Conservation (phyloP, 2,888 invertebrate species). For the Tineola bisselliella region DNA sequence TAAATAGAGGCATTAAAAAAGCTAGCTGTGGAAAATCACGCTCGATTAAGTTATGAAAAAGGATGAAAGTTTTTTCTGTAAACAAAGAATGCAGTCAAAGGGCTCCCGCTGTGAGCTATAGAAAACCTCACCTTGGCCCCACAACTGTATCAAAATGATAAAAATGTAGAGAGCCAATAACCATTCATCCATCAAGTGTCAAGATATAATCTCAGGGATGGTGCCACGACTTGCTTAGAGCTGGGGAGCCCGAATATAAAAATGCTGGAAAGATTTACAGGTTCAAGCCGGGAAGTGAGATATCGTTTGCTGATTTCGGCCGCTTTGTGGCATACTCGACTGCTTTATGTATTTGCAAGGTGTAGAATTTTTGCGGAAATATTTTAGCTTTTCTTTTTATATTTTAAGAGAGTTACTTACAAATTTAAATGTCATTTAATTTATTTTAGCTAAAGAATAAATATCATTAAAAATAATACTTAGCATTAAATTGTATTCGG, state of each 20-base stretch:
- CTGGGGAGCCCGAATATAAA: slow-evolving; percentile 58
- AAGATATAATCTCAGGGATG: slow-evolving; percentile 73
- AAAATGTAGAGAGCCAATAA: slow-evolving; percentile 78
- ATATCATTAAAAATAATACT: too few species aligned
- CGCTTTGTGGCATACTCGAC: slow-evolving; percentile 37
- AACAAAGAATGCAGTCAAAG: neutral
- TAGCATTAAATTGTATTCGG: neutral
- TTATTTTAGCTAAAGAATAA: too few species aligned
- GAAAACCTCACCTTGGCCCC: slow-evolving; percentile 41
- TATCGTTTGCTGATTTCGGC: slow-evolving; percentile 53
- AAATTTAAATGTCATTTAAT: too few species aligned
- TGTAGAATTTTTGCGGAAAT: neutral
- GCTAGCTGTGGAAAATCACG: neutral
- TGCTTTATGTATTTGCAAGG: slow-evolving; percentile 18
- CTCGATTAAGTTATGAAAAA: neutral
- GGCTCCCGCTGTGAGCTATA: slow-evolving; percentile 26
- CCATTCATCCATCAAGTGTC: slow-evolving; percentile 83
- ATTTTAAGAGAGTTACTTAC: too few species aligned
- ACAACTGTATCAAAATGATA: slow-evolving; percentile 67
- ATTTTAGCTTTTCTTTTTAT: too few species aligned
- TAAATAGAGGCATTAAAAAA: too few species aligned
- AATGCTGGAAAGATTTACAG: slow-evolving; percentile 65
- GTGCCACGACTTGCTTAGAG: slow-evolving; percentile 60
- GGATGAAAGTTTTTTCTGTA: neutral
- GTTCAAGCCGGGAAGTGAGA: slow-evolving; percentile 40